These are phyloP conservation scores for Cairina moschata DNA, from an alignment of 2,113 vertebrate genomes.

Conservation along the genomic window DNA sequence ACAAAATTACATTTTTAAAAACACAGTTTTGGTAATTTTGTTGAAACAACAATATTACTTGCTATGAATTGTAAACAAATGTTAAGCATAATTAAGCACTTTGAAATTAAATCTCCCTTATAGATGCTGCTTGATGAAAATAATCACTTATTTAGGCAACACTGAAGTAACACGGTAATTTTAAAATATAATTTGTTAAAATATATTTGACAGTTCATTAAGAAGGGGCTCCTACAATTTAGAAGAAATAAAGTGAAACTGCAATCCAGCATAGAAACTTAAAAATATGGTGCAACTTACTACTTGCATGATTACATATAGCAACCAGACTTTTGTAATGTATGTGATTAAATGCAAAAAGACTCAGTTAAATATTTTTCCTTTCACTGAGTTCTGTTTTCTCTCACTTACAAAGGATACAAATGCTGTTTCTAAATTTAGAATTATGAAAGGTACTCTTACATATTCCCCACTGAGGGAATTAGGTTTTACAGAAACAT, in stretches of 20 bases:
- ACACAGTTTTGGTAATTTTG: background rate
- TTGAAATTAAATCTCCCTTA: background rate
- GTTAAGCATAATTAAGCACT: background rate
- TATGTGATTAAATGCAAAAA: background rate
- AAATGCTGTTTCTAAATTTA: background rate
- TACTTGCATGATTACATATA: background rate
- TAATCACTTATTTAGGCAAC: background rate
- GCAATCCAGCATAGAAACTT: background rate
- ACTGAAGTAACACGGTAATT: background rate
- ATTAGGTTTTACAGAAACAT: background rate
- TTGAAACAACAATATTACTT: background rate
- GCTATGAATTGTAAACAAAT: background rate
- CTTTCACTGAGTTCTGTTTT: background rate
- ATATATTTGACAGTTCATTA: background rate
- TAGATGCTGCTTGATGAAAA: background rate
- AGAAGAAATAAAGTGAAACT: background rate
- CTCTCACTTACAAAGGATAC: background rate
- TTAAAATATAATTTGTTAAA: background rate
- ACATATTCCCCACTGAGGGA: background rate
- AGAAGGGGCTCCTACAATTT: background rate
- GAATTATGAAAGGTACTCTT: background rate
- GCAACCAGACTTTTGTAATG: background rate
- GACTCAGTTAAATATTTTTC: accelerated
- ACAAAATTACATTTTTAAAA: background rate
- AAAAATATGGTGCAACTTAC: background rate